These are phyloP conservation scores for Sebastes iracundus DNA, from an alignment of 2,797 vertebrate species.

Conservation along the genomic window DNA sequence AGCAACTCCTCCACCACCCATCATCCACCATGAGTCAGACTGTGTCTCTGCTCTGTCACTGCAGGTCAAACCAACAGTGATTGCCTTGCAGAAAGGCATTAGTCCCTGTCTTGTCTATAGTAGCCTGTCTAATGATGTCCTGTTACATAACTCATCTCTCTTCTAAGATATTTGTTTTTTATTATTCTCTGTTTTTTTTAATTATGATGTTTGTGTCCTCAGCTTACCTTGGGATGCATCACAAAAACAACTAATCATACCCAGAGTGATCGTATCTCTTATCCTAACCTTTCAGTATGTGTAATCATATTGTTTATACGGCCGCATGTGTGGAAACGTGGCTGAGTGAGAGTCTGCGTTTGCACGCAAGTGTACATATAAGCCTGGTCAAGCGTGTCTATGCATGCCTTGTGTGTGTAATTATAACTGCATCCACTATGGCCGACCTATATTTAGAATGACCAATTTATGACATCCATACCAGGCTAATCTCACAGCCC, in stretches of 20 bases:
- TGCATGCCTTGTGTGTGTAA: constrained; percentile 37
- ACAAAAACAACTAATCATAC: not conserved
- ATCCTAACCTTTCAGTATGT: not conserved
- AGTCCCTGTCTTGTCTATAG: not conserved
- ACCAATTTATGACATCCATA: constrained; percentile 46
- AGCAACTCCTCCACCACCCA: not conserved
- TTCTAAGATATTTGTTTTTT: not conserved
- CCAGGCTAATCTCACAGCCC: constrained; percentile 21
- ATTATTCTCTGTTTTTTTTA: not conserved
- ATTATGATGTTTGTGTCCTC: not conserved
- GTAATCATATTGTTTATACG: not conserved
- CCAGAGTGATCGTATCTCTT: not conserved
- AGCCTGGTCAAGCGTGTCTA: constrained; percentile 28
- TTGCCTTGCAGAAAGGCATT: constrained; percentile 12
- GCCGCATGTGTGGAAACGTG: not conserved
- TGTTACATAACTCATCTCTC: constrained; percentile 9
- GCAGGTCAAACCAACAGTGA: constrained; percentile 12
- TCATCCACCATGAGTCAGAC: not conserved
- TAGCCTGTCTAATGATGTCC: constrained; percentile 20
- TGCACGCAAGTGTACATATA: constrained; percentile 31
- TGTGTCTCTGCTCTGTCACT: constrained; percentile 24
- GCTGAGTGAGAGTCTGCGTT: constrained; percentile 5
- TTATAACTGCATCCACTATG: constrained; percentile 48
- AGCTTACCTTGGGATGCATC: not conserved
- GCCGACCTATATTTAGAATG: constrained; percentile 48